Evolutionary conservation across 2,888 invertebrate genomes (phyloP).

Genomic region (Trissonchulus latispiculum): DNA sequence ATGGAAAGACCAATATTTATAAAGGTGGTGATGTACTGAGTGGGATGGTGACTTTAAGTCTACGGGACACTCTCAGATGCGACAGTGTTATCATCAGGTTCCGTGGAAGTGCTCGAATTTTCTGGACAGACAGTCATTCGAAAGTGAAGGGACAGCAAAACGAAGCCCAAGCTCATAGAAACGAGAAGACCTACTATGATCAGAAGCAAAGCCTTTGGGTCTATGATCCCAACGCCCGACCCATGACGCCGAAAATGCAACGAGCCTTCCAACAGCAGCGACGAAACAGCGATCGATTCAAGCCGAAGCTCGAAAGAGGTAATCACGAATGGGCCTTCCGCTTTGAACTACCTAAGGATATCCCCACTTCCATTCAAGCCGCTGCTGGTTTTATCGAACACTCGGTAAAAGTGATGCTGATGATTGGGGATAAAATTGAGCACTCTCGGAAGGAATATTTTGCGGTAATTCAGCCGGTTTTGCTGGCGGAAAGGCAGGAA

Average conservation of each 20-base stretch:
- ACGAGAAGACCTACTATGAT: background rate
- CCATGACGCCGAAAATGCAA: too few relatives aligned
- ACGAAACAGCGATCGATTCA: background rate
- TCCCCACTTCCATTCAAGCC: conserved; percentile 15
- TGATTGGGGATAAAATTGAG: background rate
- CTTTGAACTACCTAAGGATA: background rate
- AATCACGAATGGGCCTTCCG: background rate
- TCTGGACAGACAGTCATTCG: background rate
- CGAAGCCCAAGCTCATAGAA: too few relatives aligned
- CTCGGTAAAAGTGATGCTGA: background rate
- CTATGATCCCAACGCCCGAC: background rate
- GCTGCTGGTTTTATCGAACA: background rate
- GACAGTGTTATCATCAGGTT: background rate
- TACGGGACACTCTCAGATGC: background rate
- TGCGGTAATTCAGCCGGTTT: background rate
- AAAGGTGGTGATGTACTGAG: background rate
- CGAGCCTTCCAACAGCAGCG: background rate
- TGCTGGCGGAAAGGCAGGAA: background rate
- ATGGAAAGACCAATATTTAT: background rate
- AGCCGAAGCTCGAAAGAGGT: background rate
- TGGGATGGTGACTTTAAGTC: background rate
- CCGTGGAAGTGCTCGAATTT: conserved; percentile 8
- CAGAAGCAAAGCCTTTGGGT: background rate
- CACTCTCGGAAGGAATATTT: conserved; percentile 2
- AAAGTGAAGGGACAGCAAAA: background rate